Evolutionary conservation across 2,113 vertebrate genomes (phyloP).

Genomic region (Nerophis lumbriciformis): DNA sequence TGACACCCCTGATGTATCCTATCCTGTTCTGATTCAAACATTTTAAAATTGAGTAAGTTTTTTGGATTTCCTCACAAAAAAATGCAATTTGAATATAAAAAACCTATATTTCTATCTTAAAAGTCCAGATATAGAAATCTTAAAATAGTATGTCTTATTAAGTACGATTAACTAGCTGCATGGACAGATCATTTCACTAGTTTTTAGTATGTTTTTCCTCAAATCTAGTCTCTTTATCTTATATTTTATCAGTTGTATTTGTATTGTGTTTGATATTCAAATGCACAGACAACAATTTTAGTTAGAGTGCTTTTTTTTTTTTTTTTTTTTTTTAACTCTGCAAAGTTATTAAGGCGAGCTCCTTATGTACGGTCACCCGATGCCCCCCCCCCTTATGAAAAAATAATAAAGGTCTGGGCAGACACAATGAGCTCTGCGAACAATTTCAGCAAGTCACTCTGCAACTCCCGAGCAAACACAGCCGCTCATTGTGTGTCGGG

Average conservation of each 20-base stretch:
- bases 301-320: slow-evolving; percentile 18
- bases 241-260: not conserved
- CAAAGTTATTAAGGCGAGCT: slow-evolving; percentile 51
- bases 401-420: slow-evolving; percentile 41
- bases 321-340: not conserved
- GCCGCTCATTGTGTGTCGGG: slow-evolving; percentile 55
- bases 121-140: no score
- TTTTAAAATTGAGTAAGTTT: no score
- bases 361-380: slow-evolving; percentile 17
- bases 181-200: no score
- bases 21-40: no score
- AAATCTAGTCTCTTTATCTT: not conserved
- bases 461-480: slow-evolving; percentile 58
- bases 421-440: slow-evolving; percentile 62
- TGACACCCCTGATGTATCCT: no score
- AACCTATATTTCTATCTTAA: no score
- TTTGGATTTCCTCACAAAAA: no score
- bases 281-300: slow-evolving; percentile 18
- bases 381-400: slow-evolving; percentile 1
- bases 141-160: no score
- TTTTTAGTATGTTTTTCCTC: no score
- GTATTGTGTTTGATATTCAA: slow-evolving; percentile 23
- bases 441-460: slow-evolving; percentile 57
- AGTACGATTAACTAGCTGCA: no score
- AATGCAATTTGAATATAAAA: no score